Evolutionary conservation across 2,113 vertebrate genomes (phyloP).

Genomic region (Coptodon bakossiorum): DNA sequence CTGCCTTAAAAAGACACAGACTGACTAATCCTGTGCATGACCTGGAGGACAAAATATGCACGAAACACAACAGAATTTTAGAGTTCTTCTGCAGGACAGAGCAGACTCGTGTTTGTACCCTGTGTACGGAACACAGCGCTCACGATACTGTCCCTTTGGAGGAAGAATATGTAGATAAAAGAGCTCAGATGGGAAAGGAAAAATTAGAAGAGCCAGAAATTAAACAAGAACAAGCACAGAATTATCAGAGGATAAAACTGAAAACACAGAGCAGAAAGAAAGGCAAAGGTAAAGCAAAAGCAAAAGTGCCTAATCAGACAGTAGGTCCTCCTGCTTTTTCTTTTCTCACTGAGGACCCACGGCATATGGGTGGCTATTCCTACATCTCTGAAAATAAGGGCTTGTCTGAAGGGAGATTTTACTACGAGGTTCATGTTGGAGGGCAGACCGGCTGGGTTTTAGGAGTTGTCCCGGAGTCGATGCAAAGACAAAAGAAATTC

Average conservation of each 20-base stretch:
- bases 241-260: not conserved
- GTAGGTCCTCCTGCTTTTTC: not conserved
- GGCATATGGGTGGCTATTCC: not conserved
- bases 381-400: not conserved
- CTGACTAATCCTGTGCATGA: constrained; percentile 17
- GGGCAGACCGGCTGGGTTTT: not conserved
- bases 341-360: not conserved
- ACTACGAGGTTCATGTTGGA: not conserved
- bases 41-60: constrained; percentile 29
- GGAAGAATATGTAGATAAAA: not conserved
- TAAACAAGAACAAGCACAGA: not conserved
- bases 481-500: not conserved
- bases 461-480: not conserved
- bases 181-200: not conserved
- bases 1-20: constrained; percentile 19
- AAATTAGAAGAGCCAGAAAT: not conserved
- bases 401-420: constrained; percentile 2
- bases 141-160: constrained; percentile 14
- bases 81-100: constrained; percentile 25
- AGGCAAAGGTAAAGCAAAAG: not conserved
- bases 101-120: not conserved
- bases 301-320: not conserved
- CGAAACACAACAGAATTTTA: constrained; percentile 21
- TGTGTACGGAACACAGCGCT: constrained; percentile 2
- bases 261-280: not conserved